Conservation (phyloP, 2,113 vertebrate species). For the Albula glossodonta region DNA sequence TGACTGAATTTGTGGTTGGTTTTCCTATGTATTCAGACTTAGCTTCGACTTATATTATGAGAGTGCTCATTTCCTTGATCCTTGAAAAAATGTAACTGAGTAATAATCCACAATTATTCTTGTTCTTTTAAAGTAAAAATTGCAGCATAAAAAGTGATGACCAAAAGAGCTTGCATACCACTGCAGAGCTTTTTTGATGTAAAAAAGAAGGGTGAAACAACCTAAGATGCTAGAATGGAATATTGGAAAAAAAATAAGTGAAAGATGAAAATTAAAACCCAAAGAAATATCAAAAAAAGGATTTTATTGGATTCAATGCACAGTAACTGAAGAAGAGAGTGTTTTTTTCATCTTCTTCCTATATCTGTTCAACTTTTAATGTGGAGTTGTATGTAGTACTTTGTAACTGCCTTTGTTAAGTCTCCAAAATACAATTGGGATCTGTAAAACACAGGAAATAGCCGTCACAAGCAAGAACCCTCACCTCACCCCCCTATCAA, state of each 20-base stretch:
- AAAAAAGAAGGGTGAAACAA: too few species aligned
- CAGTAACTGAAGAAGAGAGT: background rate
- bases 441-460: constrained; percentile 1
- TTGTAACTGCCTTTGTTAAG: background rate
- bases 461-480: background rate
- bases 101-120: background rate
- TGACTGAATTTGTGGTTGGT: too few species aligned
- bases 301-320: background rate
- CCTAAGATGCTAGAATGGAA: background rate
- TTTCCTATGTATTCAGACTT: too few species aligned
- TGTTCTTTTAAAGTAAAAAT: background rate
- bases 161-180: background rate
- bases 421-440: background rate
- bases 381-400: background rate
- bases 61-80: background rate
- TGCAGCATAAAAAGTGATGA: background rate
- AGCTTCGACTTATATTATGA: background rate
- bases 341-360: background rate
- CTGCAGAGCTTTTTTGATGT: too few species aligned
- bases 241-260: background rate
- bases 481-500: background rate
- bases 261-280: background rate
- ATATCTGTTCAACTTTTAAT: background rate
- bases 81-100: too few species aligned
- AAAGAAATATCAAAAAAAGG: background rate